Evolutionary conservation across 2,113 vertebrate genomes (phyloP), one percentile per base, ranked within the genome.

Genomic region (Salminus brasiliensis): DNA sequence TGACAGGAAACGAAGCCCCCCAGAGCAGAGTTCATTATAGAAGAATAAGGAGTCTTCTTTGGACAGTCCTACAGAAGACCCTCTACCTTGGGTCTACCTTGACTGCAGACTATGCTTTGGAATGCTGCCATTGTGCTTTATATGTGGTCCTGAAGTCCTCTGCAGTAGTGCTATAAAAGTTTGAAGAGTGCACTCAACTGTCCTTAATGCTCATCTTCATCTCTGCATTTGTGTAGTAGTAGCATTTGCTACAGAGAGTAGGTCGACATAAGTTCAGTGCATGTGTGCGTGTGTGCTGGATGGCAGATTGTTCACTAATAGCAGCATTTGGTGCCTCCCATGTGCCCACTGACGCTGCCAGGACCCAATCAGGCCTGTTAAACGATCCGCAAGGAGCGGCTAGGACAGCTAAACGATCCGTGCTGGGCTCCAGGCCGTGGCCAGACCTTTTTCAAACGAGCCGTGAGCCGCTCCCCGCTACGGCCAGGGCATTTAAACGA

Each of bases 261-360:
- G 65, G 60, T 63, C 71, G 71, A 43, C 69, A 81, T 65, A 74
- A 59, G 36, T 66, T 45, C 47, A 60, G 29, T 27, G 30, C 63
- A 7, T 69, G 60, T 39, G 36, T 63, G 57, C 72, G 47, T 81
- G 75, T 72, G 76, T 41, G 66, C 79, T 29, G 43, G n/a, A 45
- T 82, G 76, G 25, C 83, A 85, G 83, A 75, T 79, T 81, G 79
- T 72, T 65, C 70, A 73, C 49, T 63, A 76, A 76, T 41, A 55
- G 70, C 49, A 65, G 27, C 74, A 82, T 76, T 76, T 77, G 80
- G 68, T 78, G 23, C 68, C 49, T 72, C 62, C 68, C 70, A 49
- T 57, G 80, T 73, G 74, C 47, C 53, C 34, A 36, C 16, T 15
- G 62, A 57, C 21, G 63, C 59, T 82, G 80, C 84, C 84, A 80